These are phyloP conservation scores for Oryctes rhinoceros DNA, from an alignment of 1,140 invertebrate species.

Conservation along the genomic window DNA sequence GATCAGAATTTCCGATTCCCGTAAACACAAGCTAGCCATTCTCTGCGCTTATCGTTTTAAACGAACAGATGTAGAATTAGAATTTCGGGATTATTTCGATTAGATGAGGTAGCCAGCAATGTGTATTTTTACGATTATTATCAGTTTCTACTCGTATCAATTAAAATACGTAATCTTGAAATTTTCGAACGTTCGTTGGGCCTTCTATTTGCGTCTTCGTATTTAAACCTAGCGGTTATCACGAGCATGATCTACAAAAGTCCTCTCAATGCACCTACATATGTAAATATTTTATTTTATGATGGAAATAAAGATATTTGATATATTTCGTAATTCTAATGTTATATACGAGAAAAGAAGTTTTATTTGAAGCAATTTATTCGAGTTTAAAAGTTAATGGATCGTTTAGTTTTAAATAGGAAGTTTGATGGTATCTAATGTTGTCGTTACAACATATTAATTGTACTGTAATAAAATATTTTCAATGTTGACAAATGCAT, in stretches of 20 bases:
- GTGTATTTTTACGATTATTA: not conserved
- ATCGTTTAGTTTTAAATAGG: too few relatives aligned
- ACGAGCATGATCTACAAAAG: not conserved
- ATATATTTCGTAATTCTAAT: not conserved
- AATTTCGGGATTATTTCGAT: not conserved
- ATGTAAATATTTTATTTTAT: not conserved
- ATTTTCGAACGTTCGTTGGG: not conserved
- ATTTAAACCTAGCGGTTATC: not conserved
- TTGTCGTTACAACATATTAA: too few relatives aligned
- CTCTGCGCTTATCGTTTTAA: not conserved
- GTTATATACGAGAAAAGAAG: not conserved
- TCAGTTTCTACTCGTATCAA: constrained; percentile 12
- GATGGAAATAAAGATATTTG: not conserved
- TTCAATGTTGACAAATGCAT: too few relatives aligned
- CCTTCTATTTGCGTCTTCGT: not conserved
- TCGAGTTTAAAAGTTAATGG: too few relatives aligned
- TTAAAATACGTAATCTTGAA: constrained; percentile 15
- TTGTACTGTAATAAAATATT: too few relatives aligned
- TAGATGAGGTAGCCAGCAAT: not conserved
- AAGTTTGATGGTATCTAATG: too few relatives aligned
- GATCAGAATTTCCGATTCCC: constrained; percentile 28
- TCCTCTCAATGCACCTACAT: not conserved
- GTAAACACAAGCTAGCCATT: not conserved
- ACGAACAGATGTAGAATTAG: constrained; percentile 8
- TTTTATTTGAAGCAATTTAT: too few relatives aligned